Evolutionary conservation across 2,113 vertebrate genomes (phyloP).

Genomic region (Saiga tatarica): DNA sequence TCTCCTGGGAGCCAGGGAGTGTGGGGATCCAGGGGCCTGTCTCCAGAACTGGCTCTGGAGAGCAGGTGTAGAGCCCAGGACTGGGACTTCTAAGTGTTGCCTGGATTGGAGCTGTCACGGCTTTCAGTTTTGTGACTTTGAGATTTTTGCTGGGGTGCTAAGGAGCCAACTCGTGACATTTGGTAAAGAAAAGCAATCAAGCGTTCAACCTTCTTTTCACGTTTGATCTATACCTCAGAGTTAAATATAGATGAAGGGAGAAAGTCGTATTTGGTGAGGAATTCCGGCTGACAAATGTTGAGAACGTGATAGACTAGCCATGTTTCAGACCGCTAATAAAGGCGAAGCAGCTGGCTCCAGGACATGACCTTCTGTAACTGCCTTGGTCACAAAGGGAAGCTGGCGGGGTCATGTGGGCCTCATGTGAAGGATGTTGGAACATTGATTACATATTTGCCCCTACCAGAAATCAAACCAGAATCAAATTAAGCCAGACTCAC

Average conservation of each 20-base stretch:
- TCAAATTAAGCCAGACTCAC: no score
- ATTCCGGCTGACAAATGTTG: background rate
- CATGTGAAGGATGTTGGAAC: fast-evolving
- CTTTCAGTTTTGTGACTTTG: background rate
- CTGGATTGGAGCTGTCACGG: background rate
- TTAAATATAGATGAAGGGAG: background rate
- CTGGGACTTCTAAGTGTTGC: background rate
- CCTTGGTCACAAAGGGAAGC: background rate
- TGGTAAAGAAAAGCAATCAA: background rate
- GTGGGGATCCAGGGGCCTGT: fast-evolving
- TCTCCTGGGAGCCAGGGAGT: fast-evolving
- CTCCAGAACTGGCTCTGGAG: background rate
- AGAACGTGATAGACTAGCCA: background rate
- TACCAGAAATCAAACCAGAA: background rate
- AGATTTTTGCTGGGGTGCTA: no score
- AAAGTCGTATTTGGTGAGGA: background rate
- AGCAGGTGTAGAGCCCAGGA: background rate
- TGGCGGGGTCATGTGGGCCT: background rate
- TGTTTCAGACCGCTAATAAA: background rate
- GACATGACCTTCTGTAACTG: background rate
- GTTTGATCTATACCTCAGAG: fast-evolving
- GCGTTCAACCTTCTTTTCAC: fast-evolving
- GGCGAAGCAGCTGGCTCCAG: background rate
- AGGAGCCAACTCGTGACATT: background rate
- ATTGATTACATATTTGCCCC: background rate